Base-by-base conservation (phyloP, 2,797 vertebrate genomes). In the Ctenosaura bakeri region DNA sequence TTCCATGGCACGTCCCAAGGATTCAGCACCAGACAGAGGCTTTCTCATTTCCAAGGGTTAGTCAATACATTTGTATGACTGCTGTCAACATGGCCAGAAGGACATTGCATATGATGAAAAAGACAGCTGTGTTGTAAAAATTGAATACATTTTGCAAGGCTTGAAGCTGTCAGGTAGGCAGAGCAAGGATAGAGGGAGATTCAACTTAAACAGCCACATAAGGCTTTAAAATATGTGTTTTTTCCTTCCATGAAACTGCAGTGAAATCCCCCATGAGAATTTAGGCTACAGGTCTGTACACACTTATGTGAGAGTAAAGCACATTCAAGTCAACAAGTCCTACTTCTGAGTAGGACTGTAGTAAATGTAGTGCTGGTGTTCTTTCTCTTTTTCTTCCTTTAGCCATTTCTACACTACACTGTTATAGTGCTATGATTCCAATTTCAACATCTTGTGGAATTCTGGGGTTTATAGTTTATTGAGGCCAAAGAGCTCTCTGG, bases 1-100 rank as follows among this genome's bases (percentile, higher is more conserved):
- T 95, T 96, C 94, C 92, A 16, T 81, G 88, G 92, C 91, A 93
- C 62, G 90, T 89, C 88, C 74, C 52, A 59, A 22, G 35, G 85
- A 88, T 69, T 88, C 91, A 82, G 16, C 32, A 35, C 77, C 87
- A 78, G 59, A 74, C 77, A 85, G 74, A 74, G 7, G 46, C 62
- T 93, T 93, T 84, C 77, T 91, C 92, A 85, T 89, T 94, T 92
- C 92, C 86, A 59, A 93, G 90, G 79, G 89, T 94, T 94, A 92
- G 92, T 94, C 32, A 0, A 88, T 89, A 88, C 66, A 59, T 79
- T 94, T 94, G 42, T 93, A 7, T 46, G 38, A 83, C 77, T 92
- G 35, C 87, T 62, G 29, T 94, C 92, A 91, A 76, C 35, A 91
- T 18, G 32, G 66, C 62, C 73, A 66, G 86, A 62, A 95, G 50